Evolutionary conservation across 2,888 invertebrate species (phyloP).

Genomic region (Callinectes sapidus): DNA sequence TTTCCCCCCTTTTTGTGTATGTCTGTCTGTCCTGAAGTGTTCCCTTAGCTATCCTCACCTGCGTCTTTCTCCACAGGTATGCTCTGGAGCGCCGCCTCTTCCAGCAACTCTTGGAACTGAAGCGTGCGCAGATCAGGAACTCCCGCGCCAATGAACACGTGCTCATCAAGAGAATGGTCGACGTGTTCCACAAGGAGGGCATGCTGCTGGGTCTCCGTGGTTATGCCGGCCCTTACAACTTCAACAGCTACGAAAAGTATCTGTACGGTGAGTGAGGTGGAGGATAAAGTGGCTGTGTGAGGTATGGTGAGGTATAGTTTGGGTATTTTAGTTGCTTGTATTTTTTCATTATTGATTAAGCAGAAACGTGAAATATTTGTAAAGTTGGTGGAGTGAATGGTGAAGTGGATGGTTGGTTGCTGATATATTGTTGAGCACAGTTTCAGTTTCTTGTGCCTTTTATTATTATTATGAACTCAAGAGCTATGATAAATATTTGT

Average conservation of each 20-base stretch:
- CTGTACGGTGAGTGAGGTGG: conserved; percentile 81
- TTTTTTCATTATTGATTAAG: too few species aligned
- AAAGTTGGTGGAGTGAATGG: too few species aligned
- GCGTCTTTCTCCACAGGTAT: conserved; percentile 79
- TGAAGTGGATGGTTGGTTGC: neutral
- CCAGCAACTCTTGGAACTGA: conserved; percentile 93
- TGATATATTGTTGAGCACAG: too few species aligned
- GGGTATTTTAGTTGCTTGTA: too few species aligned
- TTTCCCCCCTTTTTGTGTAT: too few species aligned
- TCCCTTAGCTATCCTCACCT: neutral
- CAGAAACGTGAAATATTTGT: too few species aligned
- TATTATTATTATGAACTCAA: too few species aligned
- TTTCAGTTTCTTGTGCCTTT: too few species aligned
- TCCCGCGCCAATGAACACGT: conserved; percentile 91
- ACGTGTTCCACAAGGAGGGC: conserved; percentile 87
- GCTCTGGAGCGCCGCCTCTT: conserved; percentile 94
- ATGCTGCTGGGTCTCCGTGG: conserved; percentile 80
- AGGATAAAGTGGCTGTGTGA: too few species aligned
- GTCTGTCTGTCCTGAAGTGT: neutral
- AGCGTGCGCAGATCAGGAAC: conserved; percentile 92
- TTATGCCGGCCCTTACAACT: conserved; percentile 77
- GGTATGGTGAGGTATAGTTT: too few species aligned
- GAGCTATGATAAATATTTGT: too few species aligned
- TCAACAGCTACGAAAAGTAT: conserved; percentile 86
- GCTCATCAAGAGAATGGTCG: conserved; percentile 90